Percentiles rank a stretch among this genome's conserved stretches.
Conservation (phyloP, 23 tunicate species). For the Halocynthia aurantium region DNA sequence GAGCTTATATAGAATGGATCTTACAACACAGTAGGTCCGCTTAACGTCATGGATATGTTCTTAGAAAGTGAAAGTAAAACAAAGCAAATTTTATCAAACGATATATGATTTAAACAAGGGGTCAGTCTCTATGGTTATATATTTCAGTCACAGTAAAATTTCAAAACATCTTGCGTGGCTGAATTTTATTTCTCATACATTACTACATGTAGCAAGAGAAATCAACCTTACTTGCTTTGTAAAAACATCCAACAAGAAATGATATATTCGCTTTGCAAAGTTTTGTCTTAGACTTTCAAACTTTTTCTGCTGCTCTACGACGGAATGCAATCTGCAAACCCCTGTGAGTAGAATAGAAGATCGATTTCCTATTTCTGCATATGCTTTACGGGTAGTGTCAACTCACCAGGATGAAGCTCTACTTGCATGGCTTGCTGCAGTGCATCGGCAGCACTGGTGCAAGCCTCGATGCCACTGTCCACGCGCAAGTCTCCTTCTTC, state of each 20-base stretch:
- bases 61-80: too few relatives aligned
- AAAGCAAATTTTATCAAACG: too few relatives aligned
- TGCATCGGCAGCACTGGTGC: slow-evolving; percentile 94
- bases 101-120: too few relatives aligned
- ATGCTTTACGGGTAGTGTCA: background rate
- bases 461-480: slow-evolving; percentile 86
- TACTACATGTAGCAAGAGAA: too few relatives aligned
- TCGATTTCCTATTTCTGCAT: background rate
- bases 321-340: slow-evolving; percentile 67
- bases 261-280: slow-evolving; percentile 74
- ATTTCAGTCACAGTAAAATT: too few relatives aligned
- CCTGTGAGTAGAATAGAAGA: slow-evolving; percentile 34
- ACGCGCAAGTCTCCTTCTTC: slow-evolving; percentile 60
- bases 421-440: slow-evolving; percentile 92
- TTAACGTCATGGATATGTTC: too few relatives aligned
- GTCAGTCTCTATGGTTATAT: too few relatives aligned
- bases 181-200: too few relatives aligned
- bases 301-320: slow-evolving; percentile 84
- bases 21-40: too few relatives aligned
- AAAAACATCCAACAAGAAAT: slow-evolving; percentile 41
- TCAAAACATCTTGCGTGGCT: too few relatives aligned
- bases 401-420: slow-evolving; percentile 74
- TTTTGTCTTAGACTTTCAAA: slow-evolving; percentile 58
- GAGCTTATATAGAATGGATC: too few relatives aligned
- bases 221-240: slow-evolving; percentile 40